phyloP scores from a whole-genome alignment of 2,888 invertebrate species.

The Ganaspis brasiliensis region DNA sequence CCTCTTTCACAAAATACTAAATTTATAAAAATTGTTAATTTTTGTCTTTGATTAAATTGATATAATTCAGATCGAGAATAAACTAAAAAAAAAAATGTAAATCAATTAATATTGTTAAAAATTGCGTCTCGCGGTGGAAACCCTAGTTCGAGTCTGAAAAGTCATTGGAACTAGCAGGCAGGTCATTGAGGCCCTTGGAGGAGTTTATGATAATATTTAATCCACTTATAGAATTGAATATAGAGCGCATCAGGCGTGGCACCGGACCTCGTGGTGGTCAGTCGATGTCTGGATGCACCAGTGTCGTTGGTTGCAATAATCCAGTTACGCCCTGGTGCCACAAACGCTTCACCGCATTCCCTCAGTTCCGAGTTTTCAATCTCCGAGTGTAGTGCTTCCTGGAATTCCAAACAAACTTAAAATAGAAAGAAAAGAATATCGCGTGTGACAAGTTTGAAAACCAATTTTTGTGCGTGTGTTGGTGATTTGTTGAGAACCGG shows the following conservation, averaged over 20 bases:
- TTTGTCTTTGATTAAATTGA: too few species aligned
- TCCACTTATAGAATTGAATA: slow-evolving; percentile 64
- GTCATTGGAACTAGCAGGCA: slow-evolving; percentile 34
- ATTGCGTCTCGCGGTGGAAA: slow-evolving; percentile 2
- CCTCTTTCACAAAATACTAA: too few species aligned
- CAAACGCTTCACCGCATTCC: slow-evolving; percentile 12
- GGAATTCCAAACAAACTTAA: slow-evolving; percentile 29
- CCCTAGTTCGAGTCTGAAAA: slow-evolving; percentile 32
- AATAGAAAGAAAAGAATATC: slow-evolving; percentile 42
- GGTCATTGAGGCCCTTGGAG: slow-evolving; percentile 38
- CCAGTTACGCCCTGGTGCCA: slow-evolving; percentile 53
- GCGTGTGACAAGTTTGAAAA: background rate
- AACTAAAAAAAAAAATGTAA: background rate
- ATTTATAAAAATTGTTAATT: too few species aligned
- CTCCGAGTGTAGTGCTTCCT: slow-evolving; percentile 26
- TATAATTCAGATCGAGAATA: too few species aligned
- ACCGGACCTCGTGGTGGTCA: slow-evolving; percentile 54
- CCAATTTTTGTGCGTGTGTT: background rate
- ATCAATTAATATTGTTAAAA: slow-evolving; percentile 1
- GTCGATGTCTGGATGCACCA: slow-evolving; percentile 56
- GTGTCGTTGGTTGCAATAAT: slow-evolving; percentile 55
- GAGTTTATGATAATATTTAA: slow-evolving; percentile 67
- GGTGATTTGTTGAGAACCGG: background rate
- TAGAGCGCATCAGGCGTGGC: slow-evolving; percentile 61
- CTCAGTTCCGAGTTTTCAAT: slow-evolving; percentile 35